These are phyloP conservation scores for Drosophila athabasca DNA, from an alignment of 1,140 invertebrate species.

Conservation along the genomic window DNA sequence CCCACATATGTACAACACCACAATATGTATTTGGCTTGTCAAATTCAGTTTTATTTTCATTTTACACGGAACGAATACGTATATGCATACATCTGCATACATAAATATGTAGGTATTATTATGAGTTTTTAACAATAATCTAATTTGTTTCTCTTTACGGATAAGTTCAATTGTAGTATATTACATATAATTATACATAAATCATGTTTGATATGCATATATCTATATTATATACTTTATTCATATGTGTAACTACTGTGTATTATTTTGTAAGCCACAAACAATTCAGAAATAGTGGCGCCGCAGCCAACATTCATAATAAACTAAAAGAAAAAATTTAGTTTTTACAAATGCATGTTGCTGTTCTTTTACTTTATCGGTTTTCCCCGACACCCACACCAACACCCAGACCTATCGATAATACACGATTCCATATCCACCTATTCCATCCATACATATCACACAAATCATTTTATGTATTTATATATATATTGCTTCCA, in stretches of 20 bases:
- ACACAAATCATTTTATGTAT: neutral
- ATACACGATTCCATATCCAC: neutral
- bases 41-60: constrained; percentile 28
- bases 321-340: constrained; percentile 56
- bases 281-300: constrained; percentile 31
- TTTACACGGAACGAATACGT: constrained; percentile 23
- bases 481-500: no score
- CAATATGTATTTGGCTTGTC: constrained; percentile 18
- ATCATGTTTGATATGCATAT: constrained; percentile 45
- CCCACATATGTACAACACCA: constrained; percentile 13
- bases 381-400: no score
- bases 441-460: neutral
- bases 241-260: constrained; percentile 49
- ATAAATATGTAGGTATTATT: neutral
- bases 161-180: constrained; percentile 38
- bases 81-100: constrained; percentile 17
- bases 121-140: constrained; percentile 15
- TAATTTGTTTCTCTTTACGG: constrained; percentile 20
- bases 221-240: constrained; percentile 44
- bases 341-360: constrained; percentile 37
- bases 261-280: constrained; percentile 48
- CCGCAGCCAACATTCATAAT: constrained; percentile 49
- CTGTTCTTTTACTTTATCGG: constrained; percentile 2
- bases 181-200: constrained; percentile 36
- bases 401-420: neutral